These are phyloP conservation scores for Harpalus rufipes DNA, from an alignment of 2,888 invertebrate genomes.

Conservation along the genomic window DNA sequence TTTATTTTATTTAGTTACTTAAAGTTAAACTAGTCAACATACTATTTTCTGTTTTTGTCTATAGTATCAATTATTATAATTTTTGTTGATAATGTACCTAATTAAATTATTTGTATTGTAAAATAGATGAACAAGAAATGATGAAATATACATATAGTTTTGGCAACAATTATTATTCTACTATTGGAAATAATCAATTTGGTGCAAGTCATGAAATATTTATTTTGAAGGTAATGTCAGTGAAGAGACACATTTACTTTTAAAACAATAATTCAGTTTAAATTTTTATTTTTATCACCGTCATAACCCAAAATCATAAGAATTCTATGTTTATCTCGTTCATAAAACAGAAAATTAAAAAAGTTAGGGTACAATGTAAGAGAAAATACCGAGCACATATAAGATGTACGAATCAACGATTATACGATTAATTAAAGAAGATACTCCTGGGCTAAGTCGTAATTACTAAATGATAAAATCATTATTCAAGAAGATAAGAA, in stretches of 20 bases:
- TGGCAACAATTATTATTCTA: too few relatives aligned
- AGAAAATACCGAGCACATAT: constrained; percentile 41
- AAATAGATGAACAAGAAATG: too few relatives aligned
- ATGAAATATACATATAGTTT: too few relatives aligned
- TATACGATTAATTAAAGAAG: constrained; percentile 43
- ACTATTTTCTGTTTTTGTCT: too few relatives aligned
- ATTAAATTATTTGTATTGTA: too few relatives aligned
- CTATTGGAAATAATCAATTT: background rate
- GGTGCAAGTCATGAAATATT: too few relatives aligned
- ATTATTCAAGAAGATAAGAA: constrained; percentile 33
- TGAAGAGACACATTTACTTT: constrained; percentile 15
- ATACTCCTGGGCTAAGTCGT: constrained; percentile 12
- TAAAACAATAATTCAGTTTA: constrained; percentile 37
- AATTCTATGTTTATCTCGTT: constrained; percentile 36
- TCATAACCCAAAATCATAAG: constrained; percentile 37
- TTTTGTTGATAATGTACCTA: too few relatives aligned
- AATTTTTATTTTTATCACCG: constrained; percentile 29
- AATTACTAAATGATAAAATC: constrained; percentile 47
- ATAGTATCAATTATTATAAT: too few relatives aligned
- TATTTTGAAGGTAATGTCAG: background rate
- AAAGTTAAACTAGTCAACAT: too few relatives aligned
- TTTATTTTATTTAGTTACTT: too few relatives aligned
- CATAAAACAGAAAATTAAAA: constrained; percentile 46
- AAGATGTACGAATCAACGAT: constrained; percentile 43
- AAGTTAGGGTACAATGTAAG: constrained; percentile 27